Percentiles rank a stretch among this genome's conserved stretches.
phyloP scores from a whole-genome alignment of 2,888 invertebrate genomes.

The Pyrocoelia pectoralis region DNA sequence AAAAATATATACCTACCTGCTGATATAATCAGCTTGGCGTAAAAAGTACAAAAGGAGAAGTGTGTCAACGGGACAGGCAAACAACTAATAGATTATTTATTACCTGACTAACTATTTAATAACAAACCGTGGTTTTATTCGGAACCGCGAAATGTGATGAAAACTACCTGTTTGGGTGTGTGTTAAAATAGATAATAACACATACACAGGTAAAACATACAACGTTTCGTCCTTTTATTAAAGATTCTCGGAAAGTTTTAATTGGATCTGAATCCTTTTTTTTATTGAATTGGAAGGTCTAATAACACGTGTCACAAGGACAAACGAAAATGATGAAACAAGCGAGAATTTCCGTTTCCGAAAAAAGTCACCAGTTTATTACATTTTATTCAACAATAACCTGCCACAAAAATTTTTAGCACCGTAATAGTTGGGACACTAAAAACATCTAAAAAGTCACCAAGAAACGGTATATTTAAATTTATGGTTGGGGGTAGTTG shows the following conservation, averaged over 20 bases:
- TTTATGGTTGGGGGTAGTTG: slow-evolving; percentile 28
- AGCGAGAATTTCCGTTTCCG: no score
- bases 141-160: slow-evolving; percentile 39
- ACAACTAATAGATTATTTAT: slow-evolving; percentile 44
- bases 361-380: neutral
- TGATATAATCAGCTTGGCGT: slow-evolving; percentile 24
- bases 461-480: slow-evolving; percentile 30
- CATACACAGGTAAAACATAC: slow-evolving; percentile 12
- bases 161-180: slow-evolving; percentile 27
- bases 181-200: slow-evolving; percentile 31
- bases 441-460: neutral
- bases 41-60: slow-evolving; percentile 29
- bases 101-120: slow-evolving; percentile 43
- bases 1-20: slow-evolving; percentile 23
- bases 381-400: no score
- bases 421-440: neutral
- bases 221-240: neutral
- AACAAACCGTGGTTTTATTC: slow-evolving; percentile 27
- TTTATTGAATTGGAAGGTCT: neutral
- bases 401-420: neutral
- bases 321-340: neutral
- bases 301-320: neutral
- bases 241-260: neutral
- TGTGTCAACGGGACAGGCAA: slow-evolving; percentile 44
- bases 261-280: neutral